Conservation (phyloP, 2,797 vertebrate genomes). For the Astyanax mexicanus region DNA sequence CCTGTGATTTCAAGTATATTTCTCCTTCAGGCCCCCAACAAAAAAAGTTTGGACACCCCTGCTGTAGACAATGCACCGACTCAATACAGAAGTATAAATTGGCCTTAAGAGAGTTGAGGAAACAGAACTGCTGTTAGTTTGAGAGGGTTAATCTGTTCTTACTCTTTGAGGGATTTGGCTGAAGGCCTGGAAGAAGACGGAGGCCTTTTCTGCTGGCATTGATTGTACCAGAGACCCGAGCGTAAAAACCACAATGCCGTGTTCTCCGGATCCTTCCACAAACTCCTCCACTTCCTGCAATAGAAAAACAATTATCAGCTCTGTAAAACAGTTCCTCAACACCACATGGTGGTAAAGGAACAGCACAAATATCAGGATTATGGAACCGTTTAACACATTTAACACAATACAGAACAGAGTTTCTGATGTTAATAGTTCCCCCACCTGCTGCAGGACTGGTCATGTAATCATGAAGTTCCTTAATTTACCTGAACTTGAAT, state of each 20-base stretch:
- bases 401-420: no score
- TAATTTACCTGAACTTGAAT: no score
- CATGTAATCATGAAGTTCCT: no score
- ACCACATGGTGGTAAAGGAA: not conserved
- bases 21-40: no score
- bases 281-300: slow-evolving; percentile 88
- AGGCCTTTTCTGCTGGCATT: slow-evolving; percentile 82
- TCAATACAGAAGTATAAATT: no score
- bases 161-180: slow-evolving; percentile 90
- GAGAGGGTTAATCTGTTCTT: slow-evolving; percentile 32
- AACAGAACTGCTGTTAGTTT: not conserved
- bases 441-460: no score
- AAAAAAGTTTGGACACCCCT: no score
- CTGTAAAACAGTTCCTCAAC: not conserved
- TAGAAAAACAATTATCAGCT: not conserved
- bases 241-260: slow-evolving; percentile 92
- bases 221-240: no score
- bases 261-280: slow-evolving; percentile 84
- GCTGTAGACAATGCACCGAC: no score
- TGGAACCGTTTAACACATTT: not conserved
- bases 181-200: slow-evolving; percentile 85
- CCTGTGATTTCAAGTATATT: no score
- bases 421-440: no score
- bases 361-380: not conserved
- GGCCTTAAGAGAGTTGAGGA: no score